Evolutionary conservation across 2,888 invertebrate species (phyloP).

Genomic region (Cephus runcator): DNA sequence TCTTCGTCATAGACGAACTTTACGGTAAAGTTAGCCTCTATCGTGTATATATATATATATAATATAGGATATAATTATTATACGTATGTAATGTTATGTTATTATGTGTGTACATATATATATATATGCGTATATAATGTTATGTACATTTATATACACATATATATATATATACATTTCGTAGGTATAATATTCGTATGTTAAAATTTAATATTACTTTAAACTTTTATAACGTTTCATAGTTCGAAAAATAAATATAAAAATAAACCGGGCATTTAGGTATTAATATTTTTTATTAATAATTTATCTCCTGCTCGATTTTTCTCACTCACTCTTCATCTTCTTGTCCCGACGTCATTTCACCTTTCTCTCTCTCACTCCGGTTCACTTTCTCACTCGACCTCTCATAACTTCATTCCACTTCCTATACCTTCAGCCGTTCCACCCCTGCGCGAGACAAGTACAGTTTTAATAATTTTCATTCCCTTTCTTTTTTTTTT

Average conservation of each 20-base stretch:
- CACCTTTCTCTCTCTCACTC: neutral
- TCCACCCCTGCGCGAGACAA: neutral
- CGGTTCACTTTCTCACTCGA: neutral
- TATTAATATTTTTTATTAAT: constrained; percentile 66
- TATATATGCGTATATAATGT: constrained; percentile 4
- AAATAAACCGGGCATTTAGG: constrained; percentile 67
- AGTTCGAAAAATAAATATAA: constrained; percentile 66
- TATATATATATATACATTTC: neutral
- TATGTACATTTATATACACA: neutral
- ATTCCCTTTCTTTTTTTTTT: neutral
- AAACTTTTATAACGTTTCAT: constrained; percentile 66
- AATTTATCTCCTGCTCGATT: constrained; percentile 33
- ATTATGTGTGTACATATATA: neutral
- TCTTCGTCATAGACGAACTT: neutral
- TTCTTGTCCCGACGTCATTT: neutral
- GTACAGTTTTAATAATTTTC: neutral
- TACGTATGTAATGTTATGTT: constrained; percentile 2
- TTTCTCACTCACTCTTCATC: neutral
- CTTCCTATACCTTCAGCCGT: neutral
- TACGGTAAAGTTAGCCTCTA: neutral
- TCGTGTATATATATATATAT: neutral
- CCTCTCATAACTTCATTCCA: neutral
- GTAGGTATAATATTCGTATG: constrained; percentile 40
- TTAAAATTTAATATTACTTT: constrained; percentile 62
- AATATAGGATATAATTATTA: neutral